Evolutionary conservation across 2,888 invertebrate genomes (phyloP), one percentile per base, ranked within the genome.

Genomic region (Phortica okadai): DNA sequence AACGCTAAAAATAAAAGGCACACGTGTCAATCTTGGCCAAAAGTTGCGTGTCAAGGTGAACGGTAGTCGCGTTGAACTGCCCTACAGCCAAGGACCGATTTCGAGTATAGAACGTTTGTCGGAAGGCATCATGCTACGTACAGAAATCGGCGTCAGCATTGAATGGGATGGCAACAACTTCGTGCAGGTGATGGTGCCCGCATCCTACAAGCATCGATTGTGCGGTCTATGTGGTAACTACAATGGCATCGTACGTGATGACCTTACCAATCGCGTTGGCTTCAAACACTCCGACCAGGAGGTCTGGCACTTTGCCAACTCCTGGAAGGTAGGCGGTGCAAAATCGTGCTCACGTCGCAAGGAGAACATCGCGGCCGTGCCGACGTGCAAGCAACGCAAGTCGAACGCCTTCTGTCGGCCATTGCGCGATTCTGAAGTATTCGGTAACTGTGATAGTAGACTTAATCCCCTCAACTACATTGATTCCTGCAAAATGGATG

Each of bases 151-250:
- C 0, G 92, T 98, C 41, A 95, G 95, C 87, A 93, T 99, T 80
- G 93, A 97, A 56, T 99, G 98, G 98, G 97, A 98, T 88, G 98
- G 98, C 1, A 96, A 96, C 83, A 97, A 97, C 84, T 98, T 97
- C 89, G 92, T 98, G 78, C 98, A 99, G 92, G 96, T 97, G 14
- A 96, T 97, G 5, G 94, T 94, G 86, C 93, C 94, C 14, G 94
- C 93, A 78, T 93, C 92, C 74, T 97, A 94, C 92, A 96, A 95
- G 90, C 94, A 93, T 76, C 94, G 94, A 85, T 91, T 98, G 77
- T 98, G 98, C 89, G 99, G 99, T 14, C 92, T 99, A 21, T 99
- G 99, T 89, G 99, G 99, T 0, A 98, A 98, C 90, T 99, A 96
- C 92, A 99, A 98, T 91, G 95, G 95, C 67, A 93, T 96, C 79